Conservation (phyloP, 2,113 vertebrate species). For the Callionymus lyra region DNA sequence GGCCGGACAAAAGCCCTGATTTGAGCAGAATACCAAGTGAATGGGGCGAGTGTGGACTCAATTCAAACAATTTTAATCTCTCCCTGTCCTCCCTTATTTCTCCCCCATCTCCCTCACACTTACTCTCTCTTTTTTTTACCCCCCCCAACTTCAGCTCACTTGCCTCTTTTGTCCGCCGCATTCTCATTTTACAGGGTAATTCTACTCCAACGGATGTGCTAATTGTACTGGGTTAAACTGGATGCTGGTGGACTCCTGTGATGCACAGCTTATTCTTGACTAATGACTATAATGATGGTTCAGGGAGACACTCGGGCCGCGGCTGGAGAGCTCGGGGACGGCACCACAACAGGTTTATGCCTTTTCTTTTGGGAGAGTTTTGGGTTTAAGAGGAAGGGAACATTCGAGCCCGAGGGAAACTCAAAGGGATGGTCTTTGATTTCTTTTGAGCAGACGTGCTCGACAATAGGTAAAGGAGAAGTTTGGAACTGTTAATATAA, state of each 20-base stretch:
- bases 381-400: slow-evolving; percentile 6
- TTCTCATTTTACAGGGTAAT: slow-evolving; percentile 72
- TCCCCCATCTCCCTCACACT: slow-evolving; percentile 51
- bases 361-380: slow-evolving; percentile 9
- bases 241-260: slow-evolving; percentile 56
- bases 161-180: slow-evolving; percentile 55
- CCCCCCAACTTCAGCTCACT: slow-evolving; percentile 39
- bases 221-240: slow-evolving; percentile 69
- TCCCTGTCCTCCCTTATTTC: slow-evolving; percentile 53
- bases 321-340: slow-evolving; percentile 28
- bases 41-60: slow-evolving; percentile 70
- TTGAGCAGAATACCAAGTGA: slow-evolving; percentile 73
- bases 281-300: slow-evolving; percentile 62
- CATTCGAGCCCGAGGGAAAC: slow-evolving; percentile 3
- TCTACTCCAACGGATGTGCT: slow-evolving; percentile 65
- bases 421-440: too few species aligned
- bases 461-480: slow-evolving; percentile 6
- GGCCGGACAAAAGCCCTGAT: slow-evolving; percentile 72
- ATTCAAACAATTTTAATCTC: slow-evolving; percentile 78
- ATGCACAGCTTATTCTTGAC: slow-evolving; percentile 62
- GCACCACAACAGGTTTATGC: too few species aligned
- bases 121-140: slow-evolving; percentile 43
- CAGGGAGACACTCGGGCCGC: slow-evolving; percentile 39
- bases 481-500: neutral
- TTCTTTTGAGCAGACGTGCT: slow-evolving; percentile 1